Evolutionary conservation across 2,888 invertebrate species (phyloP).

Genomic region (Zygothrica quintamaculata): DNA sequence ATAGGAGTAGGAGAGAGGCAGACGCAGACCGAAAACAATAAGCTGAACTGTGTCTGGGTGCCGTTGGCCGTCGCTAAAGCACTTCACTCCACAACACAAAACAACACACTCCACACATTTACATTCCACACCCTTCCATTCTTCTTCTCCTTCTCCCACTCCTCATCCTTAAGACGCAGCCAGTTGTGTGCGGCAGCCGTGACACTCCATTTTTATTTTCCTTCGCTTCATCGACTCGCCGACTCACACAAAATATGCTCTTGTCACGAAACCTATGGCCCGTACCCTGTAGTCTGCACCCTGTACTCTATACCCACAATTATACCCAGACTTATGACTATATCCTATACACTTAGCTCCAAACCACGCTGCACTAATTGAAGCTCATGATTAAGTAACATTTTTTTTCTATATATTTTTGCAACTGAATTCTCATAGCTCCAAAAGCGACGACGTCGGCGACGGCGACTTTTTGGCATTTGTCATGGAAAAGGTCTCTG

Average conservation of each 20-base stretch:
- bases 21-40: constrained; percentile 38
- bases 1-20: background rate
- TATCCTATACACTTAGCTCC: constrained; percentile 24
- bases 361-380: constrained; percentile 63
- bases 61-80: constrained; percentile 25
- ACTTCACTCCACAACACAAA: constrained; percentile 15
- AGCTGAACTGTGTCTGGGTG: constrained; percentile 54
- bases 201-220: constrained; percentile 79
- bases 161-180: no score
- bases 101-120: background rate
- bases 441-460: constrained; percentile 31
- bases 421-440: constrained; percentile 44
- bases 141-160: constrained; percentile 11
- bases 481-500: constrained; percentile 76
- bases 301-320: no score
- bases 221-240: constrained; percentile 43
- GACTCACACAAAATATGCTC: constrained; percentile 44
- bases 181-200: constrained; percentile 66
- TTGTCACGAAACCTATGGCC: constrained; percentile 67
- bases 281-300: no score
- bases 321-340: constrained; percentile 7
- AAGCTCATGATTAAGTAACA: constrained; percentile 77
- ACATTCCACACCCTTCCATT: background rate
- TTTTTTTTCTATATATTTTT: no score
- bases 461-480: constrained; percentile 57